These are phyloP conservation scores for Stenolophus ochropezus DNA, from an alignment of 2,888 invertebrate species.

Conservation along the genomic window DNA sequence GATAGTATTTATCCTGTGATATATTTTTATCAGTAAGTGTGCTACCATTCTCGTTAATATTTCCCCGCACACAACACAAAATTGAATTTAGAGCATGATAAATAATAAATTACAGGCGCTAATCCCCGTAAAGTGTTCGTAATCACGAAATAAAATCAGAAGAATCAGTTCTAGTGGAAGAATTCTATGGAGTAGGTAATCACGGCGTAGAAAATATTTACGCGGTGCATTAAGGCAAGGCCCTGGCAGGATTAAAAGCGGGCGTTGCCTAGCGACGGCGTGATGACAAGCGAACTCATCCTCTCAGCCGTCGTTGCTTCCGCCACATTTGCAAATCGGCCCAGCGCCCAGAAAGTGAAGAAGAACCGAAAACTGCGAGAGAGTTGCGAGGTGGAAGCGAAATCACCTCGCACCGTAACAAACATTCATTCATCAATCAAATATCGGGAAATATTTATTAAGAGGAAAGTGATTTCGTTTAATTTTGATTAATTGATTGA, in stretches of 20 bases:
- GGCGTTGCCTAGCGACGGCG: slow-evolving; percentile 9
- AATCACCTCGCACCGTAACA: not conserved
- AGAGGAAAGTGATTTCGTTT: too few species aligned
- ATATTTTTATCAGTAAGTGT: not conserved
- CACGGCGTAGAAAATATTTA: slow-evolving; percentile 33
- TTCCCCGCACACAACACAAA: not conserved
- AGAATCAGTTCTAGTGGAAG: slow-evolving; percentile 16
- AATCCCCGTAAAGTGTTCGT: not conserved
- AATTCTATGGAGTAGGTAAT: slow-evolving; percentile 34
- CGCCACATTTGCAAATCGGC: slow-evolving; percentile 34
- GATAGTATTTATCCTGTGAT: too few species aligned
- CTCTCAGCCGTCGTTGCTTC: not conserved
- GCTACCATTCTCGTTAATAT: not conserved
- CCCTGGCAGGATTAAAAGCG: slow-evolving; percentile 23
- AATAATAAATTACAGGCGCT: not conserved
- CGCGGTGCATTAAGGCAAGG: slow-evolving; percentile 38
- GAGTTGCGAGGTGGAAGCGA: not conserved
- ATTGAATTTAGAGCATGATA: not conserved
- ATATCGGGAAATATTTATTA: not conserved
- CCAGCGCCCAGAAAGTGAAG: not conserved
- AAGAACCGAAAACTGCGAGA: too few species aligned
- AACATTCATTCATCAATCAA: slow-evolving; percentile 16
- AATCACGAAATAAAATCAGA: slow-evolving; percentile 13
- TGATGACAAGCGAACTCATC: slow-evolving; percentile 40
- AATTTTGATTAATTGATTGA: too few species aligned